Evolutionary conservation across 2,888 invertebrate species (phyloP), one percentile per base, ranked within the genome.

Genomic region (Ligdia adustata): DNA sequence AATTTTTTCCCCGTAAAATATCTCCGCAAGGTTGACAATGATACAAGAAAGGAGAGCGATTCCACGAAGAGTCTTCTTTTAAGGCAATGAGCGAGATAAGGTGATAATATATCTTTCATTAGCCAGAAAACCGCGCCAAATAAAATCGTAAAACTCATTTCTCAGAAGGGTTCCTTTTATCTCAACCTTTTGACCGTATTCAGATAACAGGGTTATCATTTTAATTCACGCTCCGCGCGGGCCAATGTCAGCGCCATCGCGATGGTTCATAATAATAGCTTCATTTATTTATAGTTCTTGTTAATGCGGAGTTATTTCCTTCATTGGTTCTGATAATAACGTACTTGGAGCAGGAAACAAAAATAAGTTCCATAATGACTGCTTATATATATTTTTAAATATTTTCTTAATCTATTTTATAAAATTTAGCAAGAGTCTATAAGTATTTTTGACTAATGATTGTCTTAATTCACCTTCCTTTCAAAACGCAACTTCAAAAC

Each of bases 21-120:
- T 62, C 71, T 64, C 63, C 57, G 62, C 72, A 68, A 72, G 71
- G 73, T 73, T 74, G 70, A 72, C 71, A 73, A 70, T 68, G 72
- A 62, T 66, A 70, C 71, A 66, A 69, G 74, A 70, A 73, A 71
- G 71, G 69, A 64, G 65, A 64, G 48, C 62, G 60, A 53, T 74
- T 72, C 73, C 62, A 46, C 62, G 72, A 74, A 72, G 59, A 55
- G 54, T 47, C 52, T 61, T 66, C 64, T 66, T 57, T 64, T 66
- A 57, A 61, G 66, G 72, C 66, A 74, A 70, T 64, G 66, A 66
- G 64, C 56, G 66, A 70, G 68, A 66, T 66, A 70, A 65, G 62
- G 63, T 69, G 64, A 73, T 69, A 66, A 70, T 69, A 64, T 63
- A 66, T 70, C 62, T 66, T 64, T 66, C 64, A 69, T 63, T 58